A percentile compares a stretch with the other conserved stretches of the same genome.
Conservation (phyloP, 2,888 invertebrate species). For the Neria commutata region DNA sequence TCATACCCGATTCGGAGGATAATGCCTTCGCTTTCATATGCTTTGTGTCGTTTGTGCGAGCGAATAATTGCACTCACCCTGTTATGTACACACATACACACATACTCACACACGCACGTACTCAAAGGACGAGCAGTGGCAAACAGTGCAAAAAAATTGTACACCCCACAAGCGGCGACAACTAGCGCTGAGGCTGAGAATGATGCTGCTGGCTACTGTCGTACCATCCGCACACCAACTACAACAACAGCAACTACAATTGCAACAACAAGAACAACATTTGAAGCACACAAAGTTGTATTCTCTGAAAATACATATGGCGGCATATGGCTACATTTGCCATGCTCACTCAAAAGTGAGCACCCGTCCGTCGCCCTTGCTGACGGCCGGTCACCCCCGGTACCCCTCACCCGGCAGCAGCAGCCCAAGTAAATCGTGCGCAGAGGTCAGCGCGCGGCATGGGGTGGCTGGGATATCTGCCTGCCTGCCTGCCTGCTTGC, state of each 20-base stretch:
- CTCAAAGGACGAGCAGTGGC: not conserved
- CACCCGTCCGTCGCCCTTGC: not conserved
- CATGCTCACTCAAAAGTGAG: constrained; percentile 31
- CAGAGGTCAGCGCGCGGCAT: constrained; percentile 23
- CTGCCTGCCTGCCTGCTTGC: constrained; percentile 2
- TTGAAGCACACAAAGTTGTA: constrained; percentile 14
- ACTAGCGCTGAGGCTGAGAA: not conserved
- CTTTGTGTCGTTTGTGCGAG: no score
- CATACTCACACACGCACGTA: no score
- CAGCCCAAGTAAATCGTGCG: not conserved
- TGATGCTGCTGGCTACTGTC: constrained; percentile 9
- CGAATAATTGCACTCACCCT: not conserved
- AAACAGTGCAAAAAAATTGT: constrained; percentile 16
- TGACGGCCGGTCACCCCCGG: not conserved
- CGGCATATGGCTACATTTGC: constrained; percentile 51
- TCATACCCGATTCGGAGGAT: no score
- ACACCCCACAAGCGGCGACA: constrained; percentile 18
- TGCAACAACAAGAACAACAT: constrained; percentile 12
- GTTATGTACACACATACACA: no score
- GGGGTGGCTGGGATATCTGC: constrained; percentile 6
- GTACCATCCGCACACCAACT: constrained; percentile 27
- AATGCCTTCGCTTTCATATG: no score
- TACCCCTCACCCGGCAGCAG: not conserved
- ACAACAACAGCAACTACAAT: constrained; percentile 19
- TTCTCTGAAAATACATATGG: constrained; percentile 37